These are phyloP conservation scores for Esox niger DNA, from an alignment of 2,113 vertebrate species.

Conservation along the genomic window DNA sequence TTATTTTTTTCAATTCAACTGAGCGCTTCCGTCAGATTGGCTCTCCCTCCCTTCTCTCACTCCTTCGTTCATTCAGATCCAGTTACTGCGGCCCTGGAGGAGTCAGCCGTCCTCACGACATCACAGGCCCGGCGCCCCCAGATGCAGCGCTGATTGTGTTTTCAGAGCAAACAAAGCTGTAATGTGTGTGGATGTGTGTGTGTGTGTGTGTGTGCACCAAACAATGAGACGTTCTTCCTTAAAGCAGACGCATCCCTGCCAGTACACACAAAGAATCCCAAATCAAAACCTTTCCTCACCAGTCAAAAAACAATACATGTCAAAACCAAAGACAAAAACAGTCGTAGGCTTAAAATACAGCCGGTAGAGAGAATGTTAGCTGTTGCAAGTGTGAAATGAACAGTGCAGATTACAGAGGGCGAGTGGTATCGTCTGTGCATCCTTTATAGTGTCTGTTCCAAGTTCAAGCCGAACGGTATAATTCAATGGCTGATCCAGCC, in stretches of 20 bases:
- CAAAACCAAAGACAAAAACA: not conserved
- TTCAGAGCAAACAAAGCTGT: slow-evolving; percentile 39
- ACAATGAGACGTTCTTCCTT: too few relatives aligned
- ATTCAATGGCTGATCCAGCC: too few relatives aligned
- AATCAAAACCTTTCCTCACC: not conserved
- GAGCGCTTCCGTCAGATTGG: slow-evolving; percentile 54
- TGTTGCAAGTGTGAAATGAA: slow-evolving; percentile 44
- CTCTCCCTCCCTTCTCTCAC: slow-evolving; percentile 25
- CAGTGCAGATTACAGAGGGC: slow-evolving; percentile 24
- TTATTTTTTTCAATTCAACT: slow-evolving; percentile 58
- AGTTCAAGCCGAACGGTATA: too few relatives aligned
- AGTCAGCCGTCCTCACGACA: slow-evolving; percentile 39
- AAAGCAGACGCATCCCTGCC: too few relatives aligned
- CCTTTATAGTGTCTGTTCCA: too few relatives aligned
- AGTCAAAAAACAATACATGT: not conserved
- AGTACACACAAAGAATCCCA: too few relatives aligned
- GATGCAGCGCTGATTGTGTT: slow-evolving; percentile 53
- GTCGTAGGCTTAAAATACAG: slow-evolving; percentile 33
- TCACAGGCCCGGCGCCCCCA: slow-evolving; percentile 36
- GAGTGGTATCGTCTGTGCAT: slow-evolving; percentile 14
- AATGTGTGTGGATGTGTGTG: slow-evolving; percentile 13
- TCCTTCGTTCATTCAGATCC: slow-evolving; percentile 35
- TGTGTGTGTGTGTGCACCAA: slow-evolving; percentile 19
- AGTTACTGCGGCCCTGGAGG: slow-evolving; percentile 51
- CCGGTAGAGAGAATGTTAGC: slow-evolving; percentile 38